Percentiles rank a stretch among this genome's conserved stretches.
Evolutionary conservation across 92 coral and sea anemone genomes (phyloP).

Genomic region (Bergia sp.): DNA sequence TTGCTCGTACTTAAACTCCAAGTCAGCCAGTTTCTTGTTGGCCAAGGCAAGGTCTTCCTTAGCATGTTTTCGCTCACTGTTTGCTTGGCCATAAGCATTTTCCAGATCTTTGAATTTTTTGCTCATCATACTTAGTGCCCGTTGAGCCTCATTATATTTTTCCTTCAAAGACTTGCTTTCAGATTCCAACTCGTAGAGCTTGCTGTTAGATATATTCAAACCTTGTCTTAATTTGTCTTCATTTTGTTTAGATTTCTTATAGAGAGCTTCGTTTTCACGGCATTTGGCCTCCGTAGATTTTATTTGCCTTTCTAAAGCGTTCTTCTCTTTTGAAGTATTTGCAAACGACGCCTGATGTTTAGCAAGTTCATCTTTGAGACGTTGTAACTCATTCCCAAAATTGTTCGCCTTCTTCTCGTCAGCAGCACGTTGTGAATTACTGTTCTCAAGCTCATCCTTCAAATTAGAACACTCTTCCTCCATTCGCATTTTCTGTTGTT

Average conservation of each 20-base stretch:
- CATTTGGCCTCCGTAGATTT: constrained; percentile 55
- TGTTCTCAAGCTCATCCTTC: constrained; percentile 63
- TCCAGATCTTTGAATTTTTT: constrained; percentile 74
- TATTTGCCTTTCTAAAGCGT: constrained; percentile 57
- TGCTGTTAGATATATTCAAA: constrained; percentile 56
- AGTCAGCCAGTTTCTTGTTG: constrained; percentile 65
- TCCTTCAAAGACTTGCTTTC: constrained; percentile 66
- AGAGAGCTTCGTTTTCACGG: constrained; percentile 62
- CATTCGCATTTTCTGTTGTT: constrained; percentile 58
- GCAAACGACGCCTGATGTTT: constrained; percentile 53
- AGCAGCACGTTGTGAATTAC: constrained; percentile 54
- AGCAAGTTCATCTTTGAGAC: constrained; percentile 51
- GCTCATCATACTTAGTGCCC: constrained; percentile 54
- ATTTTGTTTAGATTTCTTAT: constrained; percentile 51
- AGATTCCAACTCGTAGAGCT: constrained; percentile 67
- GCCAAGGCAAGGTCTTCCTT: constrained; percentile 64
- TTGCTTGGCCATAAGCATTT: constrained; percentile 65
- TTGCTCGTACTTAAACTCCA: constrained; percentile 75
- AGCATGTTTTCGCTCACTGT: constrained; percentile 69
- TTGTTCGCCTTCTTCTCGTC: constrained; percentile 51
- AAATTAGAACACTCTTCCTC: constrained; percentile 63
- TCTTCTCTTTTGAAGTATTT: constrained; percentile 67
- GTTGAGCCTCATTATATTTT: constrained; percentile 61
- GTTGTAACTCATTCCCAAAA: constrained; percentile 58
- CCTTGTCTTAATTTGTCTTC: constrained; percentile 70